Percentiles rank a stretch among this genome's conserved stretches.
These are phyloP conservation scores for Congeria kusceri DNA, from an alignment of 2,888 invertebrate species.

Conservation along the genomic window DNA sequence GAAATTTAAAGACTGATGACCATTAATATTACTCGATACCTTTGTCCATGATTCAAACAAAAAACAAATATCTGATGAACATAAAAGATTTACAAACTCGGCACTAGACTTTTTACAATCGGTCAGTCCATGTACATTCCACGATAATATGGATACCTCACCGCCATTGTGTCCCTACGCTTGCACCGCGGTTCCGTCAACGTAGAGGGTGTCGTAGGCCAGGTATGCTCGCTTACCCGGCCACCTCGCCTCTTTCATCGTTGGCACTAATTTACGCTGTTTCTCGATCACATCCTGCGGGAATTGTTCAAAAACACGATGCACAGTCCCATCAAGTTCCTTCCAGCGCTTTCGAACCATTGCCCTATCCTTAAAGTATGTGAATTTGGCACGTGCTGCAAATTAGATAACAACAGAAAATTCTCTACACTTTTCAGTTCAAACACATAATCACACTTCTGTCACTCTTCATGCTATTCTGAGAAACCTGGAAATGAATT, in stretches of 20 bases:
- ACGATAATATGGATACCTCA: conserved; percentile 6
- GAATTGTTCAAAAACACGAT: conserved; percentile 5
- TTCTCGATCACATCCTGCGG: conserved; percentile 3
- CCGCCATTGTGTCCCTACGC: conserved; percentile 4
- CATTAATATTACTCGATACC: not conserved
- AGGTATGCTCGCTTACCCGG: conserved; percentile 1
- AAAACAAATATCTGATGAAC: not conserved
- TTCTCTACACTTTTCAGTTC: no score
- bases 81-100: not conserved
- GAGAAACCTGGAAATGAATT: no score
- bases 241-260: conserved; percentile 3
- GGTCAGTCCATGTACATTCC: not conserved
- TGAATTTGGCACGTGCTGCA: conserved; percentile 7
- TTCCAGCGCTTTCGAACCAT: conserved; percentile 4
- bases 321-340: not conserved
- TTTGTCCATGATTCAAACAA: conserved; percentile 3
- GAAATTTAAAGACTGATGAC: conserved; percentile 15
- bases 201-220: conserved; percentile 15
- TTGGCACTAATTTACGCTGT: conserved; percentile 7
- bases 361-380: conserved; percentile 14
- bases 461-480: no score
- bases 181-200: conserved; percentile 8
- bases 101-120: not conserved
- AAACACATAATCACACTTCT: no score
- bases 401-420: no score